Conservation (phyloP, 30 jellyfish, hydroid and myxozoan genomes). For the Nemopilema nomurai region DNA sequence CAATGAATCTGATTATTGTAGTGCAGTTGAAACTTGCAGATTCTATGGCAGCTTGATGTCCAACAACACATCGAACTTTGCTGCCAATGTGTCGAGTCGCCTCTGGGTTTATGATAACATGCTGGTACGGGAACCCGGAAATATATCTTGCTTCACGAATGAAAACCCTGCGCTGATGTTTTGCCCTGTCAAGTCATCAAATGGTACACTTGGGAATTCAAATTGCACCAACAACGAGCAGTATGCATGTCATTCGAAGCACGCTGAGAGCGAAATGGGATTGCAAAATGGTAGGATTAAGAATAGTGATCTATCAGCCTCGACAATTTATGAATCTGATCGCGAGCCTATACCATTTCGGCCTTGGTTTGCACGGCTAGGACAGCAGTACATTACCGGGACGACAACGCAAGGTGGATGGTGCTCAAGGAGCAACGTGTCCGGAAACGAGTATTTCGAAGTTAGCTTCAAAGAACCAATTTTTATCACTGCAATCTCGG, state of each 20-base stretch:
- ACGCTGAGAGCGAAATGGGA: conserved; percentile 15
- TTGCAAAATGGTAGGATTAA: conserved; percentile 14
- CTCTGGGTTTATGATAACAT: conserved; percentile 3
- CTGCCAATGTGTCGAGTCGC: not conserved
- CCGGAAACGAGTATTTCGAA: conserved; percentile 30
- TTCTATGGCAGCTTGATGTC: conserved; percentile 28
- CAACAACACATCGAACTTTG: not conserved
- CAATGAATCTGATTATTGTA: conserved; percentile 36
- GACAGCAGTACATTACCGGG: conserved; percentile 4
- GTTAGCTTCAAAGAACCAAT: conserved; percentile 35
- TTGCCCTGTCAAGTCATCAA: not conserved
- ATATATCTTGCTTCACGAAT: not conserved
- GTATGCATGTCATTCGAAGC: conserved; percentile 5
- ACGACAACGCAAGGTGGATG: conserved; percentile 67
- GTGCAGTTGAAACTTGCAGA: conserved; percentile 28
- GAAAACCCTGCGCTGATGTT: not conserved
- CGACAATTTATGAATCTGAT: conserved; percentile 32
- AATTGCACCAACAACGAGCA: not conserved
- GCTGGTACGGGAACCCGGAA: not conserved
- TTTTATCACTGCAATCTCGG: conserved; percentile 26
- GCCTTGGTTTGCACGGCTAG: conserved; percentile 42
- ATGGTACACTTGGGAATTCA: not conserved
- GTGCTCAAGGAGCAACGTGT: conserved; percentile 56
- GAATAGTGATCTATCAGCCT: conserved; percentile 37
- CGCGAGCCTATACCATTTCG: conserved; percentile 43